Evolutionary conservation across 2,888 invertebrate species (phyloP), one percentile per base, ranked within the genome.

Genomic region (Cephus nigrinus): DNA sequence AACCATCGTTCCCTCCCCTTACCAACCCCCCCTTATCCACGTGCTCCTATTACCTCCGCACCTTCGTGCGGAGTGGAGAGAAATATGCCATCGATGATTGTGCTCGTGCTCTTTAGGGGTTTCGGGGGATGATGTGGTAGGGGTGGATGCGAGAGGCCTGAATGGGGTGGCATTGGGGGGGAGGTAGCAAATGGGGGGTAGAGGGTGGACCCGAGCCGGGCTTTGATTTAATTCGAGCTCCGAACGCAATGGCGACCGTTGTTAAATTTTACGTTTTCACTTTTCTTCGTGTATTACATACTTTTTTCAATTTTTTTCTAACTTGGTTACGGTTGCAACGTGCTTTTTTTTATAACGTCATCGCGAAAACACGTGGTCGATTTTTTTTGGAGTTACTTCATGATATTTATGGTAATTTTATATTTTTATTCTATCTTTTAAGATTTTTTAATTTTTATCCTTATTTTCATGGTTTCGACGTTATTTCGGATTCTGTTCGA

Each of bases 201-300:
- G 79, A 36, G 80, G 84, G 82, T 85, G 81, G 85, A 78, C 76
- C 80, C 79, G 79, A 78, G 78, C 35, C 74, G 74, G 80, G 77
- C 80, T 23, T 55, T 55, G 79, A 82, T 80, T 79, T 78, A 83
- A 81, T 79, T 83, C 79, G 69, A 68, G 72, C 55, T 55, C 55
- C 55, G 75, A 68, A 75, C 76, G 81, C 74, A 83, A 85, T 85
- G 85, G 85, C 85, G 55, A 55, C 55, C 23, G 55, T 23, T 55
- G 55, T 55, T 23, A 55, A 23, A 23, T 55, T 78, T 75, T 73
- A 73, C 40, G 35, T 74, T 77, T 69, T 75, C 77, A 75, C 80
- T 80, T 83, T 81, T 80, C 82, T 82, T 80, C 80, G 83, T 82
- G 81, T 79, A n/a, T 68, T 72, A 34, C 80, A 78, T 78, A 78